phyloP scores from a whole-genome alignment of 2,113 vertebrate genomes.

The Rostratula benghalensis region DNA sequence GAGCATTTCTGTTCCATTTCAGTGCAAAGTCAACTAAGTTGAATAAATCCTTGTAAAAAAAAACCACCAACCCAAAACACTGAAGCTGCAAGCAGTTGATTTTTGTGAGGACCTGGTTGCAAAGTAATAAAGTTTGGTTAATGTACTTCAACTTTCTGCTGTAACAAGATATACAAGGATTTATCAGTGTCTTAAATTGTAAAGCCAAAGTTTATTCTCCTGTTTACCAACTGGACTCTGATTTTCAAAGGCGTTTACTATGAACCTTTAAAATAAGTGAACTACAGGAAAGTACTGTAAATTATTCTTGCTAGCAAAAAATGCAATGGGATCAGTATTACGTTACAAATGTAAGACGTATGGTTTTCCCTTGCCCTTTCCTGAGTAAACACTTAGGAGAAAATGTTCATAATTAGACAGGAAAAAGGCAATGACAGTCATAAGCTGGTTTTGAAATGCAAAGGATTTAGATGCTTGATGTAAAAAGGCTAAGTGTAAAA shows the following conservation, averaged over 20 bases:
- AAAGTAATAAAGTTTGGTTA: not conserved
- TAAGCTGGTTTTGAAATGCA: not conserved
- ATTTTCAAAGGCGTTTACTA: not conserved
- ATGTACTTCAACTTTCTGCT: rapidly evolving
- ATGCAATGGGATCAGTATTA: not conserved
- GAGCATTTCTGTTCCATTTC: not conserved
- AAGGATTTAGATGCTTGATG: not conserved
- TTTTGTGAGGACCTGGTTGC: not conserved
- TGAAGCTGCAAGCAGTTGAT: not conserved
- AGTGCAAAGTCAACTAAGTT: not conserved
- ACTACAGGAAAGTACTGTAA: not conserved
- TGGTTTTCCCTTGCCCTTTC: not conserved
- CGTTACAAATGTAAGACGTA: not conserved
- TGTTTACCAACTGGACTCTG: not conserved
- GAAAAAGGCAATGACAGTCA: not conserved
- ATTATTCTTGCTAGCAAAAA: not conserved
- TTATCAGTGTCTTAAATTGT: not conserved
- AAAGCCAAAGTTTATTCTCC: not conserved
- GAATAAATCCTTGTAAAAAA: not conserved
- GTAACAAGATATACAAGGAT: not conserved
- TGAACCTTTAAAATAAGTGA: not conserved
- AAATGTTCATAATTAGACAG: not conserved
- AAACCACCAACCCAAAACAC: too few relatives aligned
- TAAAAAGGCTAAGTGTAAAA: not conserved
- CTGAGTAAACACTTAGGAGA: not conserved